Evolutionary conservation across 2,888 invertebrate genomes (phyloP).

Genomic region (Eupelmus urozonus): DNA sequence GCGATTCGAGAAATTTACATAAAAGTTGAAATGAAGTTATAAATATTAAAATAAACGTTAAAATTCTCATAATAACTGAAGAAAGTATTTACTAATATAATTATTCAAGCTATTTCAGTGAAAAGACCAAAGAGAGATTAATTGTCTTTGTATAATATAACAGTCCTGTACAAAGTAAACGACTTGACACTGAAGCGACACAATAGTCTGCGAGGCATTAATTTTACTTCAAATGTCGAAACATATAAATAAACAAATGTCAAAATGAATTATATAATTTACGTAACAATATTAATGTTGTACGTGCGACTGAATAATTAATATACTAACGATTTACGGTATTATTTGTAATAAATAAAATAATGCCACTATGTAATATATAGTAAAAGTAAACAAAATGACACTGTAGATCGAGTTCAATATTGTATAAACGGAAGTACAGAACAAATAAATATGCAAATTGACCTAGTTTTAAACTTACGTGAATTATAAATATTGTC

Average conservation of each 20-base stretch:
- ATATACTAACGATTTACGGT: constrained; percentile 17
- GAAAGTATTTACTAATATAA: constrained; percentile 28
- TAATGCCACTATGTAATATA: constrained; percentile 24
- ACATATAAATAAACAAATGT: constrained; percentile 31
- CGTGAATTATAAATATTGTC: constrained; percentile 33
- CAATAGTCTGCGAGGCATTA: constrained; percentile 9
- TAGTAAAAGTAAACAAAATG: constrained; percentile 9
- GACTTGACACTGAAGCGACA: background rate
- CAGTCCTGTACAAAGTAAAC: constrained; percentile 15
- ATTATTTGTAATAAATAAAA: constrained; percentile 13
- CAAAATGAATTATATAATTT: constrained; percentile 38
- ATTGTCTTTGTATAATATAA: background rate
- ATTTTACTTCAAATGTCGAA: constrained; percentile 24
- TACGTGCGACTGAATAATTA: constrained; percentile 40
- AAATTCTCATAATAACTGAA: constrained; percentile 53
- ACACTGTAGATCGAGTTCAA: constrained; percentile 17
- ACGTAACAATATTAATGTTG: constrained; percentile 42
- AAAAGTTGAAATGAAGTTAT: too few relatives aligned
- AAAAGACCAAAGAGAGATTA: constrained; percentile 25
- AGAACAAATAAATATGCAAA: background rate
- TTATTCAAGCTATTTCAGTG: background rate
- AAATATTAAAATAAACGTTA: constrained; percentile 27
- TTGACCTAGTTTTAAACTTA: constrained; percentile 25
- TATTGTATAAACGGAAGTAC: constrained; percentile 30
- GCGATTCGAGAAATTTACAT: too few relatives aligned